phyloP scores from a whole-genome alignment of 2,888 invertebrate genomes.

The Pseudeuparius sepicola region DNA sequence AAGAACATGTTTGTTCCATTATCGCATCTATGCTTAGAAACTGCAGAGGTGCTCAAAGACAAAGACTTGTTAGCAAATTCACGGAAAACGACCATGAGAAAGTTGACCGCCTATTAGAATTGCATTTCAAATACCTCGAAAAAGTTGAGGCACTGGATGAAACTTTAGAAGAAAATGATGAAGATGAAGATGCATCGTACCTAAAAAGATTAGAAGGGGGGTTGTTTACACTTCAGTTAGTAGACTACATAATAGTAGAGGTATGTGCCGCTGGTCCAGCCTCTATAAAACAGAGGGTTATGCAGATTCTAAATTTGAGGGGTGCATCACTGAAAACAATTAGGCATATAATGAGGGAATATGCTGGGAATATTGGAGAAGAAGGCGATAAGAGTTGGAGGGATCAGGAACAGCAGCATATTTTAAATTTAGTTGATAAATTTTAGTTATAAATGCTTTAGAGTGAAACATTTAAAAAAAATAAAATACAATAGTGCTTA shows the following conservation, averaged over 20 bases:
- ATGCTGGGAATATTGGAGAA: constrained; percentile 91
- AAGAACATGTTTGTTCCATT: constrained; percentile 91
- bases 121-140: constrained; percentile 94
- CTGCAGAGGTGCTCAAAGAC: constrained; percentile 85
- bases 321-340: constrained; percentile 89
- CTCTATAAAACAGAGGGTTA: constrained; percentile 19
- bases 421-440: constrained; percentile 85
- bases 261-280: constrained; percentile 27
- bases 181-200: constrained; percentile 65
- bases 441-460: too few relatives aligned
- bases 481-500: too few relatives aligned
- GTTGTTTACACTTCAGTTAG: constrained; percentile 89
- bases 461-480: too few relatives aligned
- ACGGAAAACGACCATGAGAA: constrained; percentile 98
- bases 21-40: constrained; percentile 89
- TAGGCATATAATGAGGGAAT: constrained; percentile 89
- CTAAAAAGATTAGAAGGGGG: constrained; percentile 82
- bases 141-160: constrained; percentile 80
- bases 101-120: constrained; percentile 89
- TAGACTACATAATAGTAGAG: constrained; percentile 83
- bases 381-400: constrained; percentile 76
- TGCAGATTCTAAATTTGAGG: constrained; percentile 67
- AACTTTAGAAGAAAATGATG: constrained; percentile 52
- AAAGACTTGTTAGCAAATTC: constrained; percentile 88
- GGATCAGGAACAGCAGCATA: constrained; percentile 83